Percentiles rank a stretch among this genome's conserved stretches.
Conservation (phyloP, 2,888 invertebrate genomes). For the Nemoura dubitans region DNA sequence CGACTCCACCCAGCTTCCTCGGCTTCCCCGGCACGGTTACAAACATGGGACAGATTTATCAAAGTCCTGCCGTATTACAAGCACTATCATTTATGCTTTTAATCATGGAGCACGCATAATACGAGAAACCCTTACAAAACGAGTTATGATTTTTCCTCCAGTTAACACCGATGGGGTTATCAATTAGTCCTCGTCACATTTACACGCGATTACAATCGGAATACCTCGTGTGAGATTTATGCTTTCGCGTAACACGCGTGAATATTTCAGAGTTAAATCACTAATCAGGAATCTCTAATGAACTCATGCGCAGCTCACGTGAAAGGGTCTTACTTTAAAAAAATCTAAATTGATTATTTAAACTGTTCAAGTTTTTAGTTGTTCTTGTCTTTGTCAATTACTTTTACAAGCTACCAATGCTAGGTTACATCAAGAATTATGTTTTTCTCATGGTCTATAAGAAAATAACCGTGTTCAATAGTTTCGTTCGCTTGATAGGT, state of each 20-base stretch:
- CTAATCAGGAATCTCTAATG: neutral
- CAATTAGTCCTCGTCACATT: neutral
- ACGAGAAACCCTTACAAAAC: neutral
- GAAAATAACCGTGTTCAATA: neutral
- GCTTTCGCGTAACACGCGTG: neutral
- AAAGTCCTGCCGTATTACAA: neutral
- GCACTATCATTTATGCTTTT: neutral
- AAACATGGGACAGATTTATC: neutral
- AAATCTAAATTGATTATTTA: neutral
- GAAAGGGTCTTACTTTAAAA: neutral
- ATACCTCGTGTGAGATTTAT: neutral
- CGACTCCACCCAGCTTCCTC: neutral
- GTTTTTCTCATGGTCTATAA: neutral
- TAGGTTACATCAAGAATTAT: neutral
- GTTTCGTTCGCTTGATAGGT: too few species aligned
- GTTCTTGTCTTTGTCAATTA: neutral
- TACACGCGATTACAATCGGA: neutral
- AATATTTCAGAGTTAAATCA: neutral
- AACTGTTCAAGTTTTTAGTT: conserved; percentile 1
- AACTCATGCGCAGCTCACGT: neutral
- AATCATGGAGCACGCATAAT: neutral
- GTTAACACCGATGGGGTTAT: neutral
- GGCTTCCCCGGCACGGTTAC: neutral
- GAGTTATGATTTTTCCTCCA: neutral
- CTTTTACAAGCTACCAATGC: neutral